Conservation (phyloP, 2,113 vertebrate genomes). For the Crotalus tigris region DNA sequence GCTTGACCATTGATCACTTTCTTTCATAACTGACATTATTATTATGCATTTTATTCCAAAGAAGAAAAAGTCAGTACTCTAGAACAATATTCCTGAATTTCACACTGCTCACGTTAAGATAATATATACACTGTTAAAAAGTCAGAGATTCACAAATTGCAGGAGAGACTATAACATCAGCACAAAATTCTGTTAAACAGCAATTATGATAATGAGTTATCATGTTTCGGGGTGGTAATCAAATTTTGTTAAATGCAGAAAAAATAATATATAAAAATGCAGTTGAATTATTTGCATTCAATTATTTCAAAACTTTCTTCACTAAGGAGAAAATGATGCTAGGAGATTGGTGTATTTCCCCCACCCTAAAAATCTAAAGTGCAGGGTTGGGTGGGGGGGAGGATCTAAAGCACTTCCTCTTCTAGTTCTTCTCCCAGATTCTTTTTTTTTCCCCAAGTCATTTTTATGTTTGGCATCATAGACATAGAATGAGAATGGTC, state of each 20-base stretch:
- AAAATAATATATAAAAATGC: neutral
- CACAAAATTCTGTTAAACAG: neutral
- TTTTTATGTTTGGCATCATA: neutral
- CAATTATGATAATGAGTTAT: neutral
- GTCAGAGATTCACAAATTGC: neutral
- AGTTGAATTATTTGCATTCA: neutral
- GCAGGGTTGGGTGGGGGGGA: neutral
- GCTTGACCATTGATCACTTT: constrained; percentile 26
- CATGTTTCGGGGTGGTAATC: neutral
- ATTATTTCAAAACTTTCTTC: neutral
- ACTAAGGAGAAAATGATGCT: neutral
- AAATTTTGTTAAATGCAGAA: neutral
- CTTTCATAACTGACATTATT: constrained; percentile 31
- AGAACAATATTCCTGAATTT: neutral
- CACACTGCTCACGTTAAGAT: neutral
- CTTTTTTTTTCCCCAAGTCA: neutral
- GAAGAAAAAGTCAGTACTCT: neutral
- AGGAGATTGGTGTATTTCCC: neutral
- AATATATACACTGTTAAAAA: constrained; percentile 8
- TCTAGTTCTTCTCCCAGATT: neutral
- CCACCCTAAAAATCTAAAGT: neutral
- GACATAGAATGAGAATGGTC: neutral
- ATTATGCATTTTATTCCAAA: neutral
- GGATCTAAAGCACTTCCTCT: neutral
- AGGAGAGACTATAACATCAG: neutral